Evolutionary conservation across 2,113 vertebrate species (phyloP).

Genomic region (Hypocryptadius cinnamomeus): DNA sequence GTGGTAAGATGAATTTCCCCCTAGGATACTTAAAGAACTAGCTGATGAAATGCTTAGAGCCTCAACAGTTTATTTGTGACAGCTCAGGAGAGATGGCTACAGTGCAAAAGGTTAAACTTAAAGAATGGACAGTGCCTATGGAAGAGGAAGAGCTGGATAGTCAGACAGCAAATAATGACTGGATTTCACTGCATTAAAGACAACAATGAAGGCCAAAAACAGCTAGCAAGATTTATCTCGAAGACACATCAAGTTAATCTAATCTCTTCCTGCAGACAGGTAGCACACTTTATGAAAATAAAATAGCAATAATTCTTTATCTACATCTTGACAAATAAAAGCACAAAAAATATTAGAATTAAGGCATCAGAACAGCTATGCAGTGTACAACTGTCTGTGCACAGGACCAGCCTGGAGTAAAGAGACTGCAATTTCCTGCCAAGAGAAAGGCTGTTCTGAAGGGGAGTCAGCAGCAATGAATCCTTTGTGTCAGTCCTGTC

Average conservation of each 20-base stretch:
- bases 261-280: background rate
- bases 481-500: background rate
- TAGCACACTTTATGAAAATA: background rate
- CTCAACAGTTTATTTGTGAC: background rate
- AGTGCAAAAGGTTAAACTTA: background rate
- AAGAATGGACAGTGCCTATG: background rate
- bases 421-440: background rate
- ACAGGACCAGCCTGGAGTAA: background rate
- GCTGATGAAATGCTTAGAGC: background rate
- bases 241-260: background rate
- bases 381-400: background rate
- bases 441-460: background rate
- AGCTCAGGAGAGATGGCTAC: background rate
- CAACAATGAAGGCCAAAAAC: background rate
- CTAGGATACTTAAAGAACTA: background rate
- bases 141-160: background rate
- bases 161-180: background rate
- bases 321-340: background rate
- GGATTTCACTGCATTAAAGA: background rate
- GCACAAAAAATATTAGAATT: background rate
- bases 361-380: background rate
- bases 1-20: background rate
- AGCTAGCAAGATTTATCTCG: background rate
- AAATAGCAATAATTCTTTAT: background rate
- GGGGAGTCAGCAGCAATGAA: background rate